Conservation (phyloP, 2,888 invertebrate species). For the Cantharis rufa region DNA sequence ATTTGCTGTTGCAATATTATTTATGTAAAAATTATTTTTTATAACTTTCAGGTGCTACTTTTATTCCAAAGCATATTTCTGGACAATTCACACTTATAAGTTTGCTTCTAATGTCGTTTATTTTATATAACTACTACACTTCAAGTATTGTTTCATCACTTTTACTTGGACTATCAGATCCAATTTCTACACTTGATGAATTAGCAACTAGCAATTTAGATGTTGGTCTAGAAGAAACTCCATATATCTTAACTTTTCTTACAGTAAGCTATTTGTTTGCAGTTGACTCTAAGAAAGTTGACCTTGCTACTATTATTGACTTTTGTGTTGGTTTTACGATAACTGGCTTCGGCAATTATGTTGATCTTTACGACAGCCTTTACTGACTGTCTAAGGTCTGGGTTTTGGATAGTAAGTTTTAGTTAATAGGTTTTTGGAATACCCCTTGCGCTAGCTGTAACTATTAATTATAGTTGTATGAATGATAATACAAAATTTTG, state of each 20-base stretch:
- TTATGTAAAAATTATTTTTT: neutral
- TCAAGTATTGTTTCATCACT: slow-evolving; percentile 64
- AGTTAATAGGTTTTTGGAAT: too few relatives aligned
- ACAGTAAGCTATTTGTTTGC: slow-evolving; percentile 30
- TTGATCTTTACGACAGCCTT: too few relatives aligned
- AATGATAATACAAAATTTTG: too few relatives aligned
- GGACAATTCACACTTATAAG: slow-evolving; percentile 45
- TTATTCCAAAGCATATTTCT: slow-evolving; percentile 39
- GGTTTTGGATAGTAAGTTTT: too few relatives aligned
- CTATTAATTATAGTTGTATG: too few relatives aligned
- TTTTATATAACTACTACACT: slow-evolving; percentile 64
- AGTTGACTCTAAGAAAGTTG: too few relatives aligned
- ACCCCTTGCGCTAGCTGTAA: too few relatives aligned
- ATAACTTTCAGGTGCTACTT: slow-evolving; percentile 38
- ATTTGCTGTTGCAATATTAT: neutral
- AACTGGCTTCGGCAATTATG: too few relatives aligned
- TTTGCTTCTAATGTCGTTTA: slow-evolving; percentile 48
- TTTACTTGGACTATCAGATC: slow-evolving; percentile 58
- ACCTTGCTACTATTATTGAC: too few relatives aligned
- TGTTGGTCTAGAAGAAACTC: slow-evolving; percentile 58
- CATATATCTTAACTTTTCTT: slow-evolving; percentile 55
- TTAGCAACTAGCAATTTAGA: slow-evolving; percentile 59
- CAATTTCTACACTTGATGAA: slow-evolving; percentile 59
- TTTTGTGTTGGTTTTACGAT: too few relatives aligned
- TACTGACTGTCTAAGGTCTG: too few relatives aligned